Evolutionary conservation across 2,113 vertebrate species (phyloP), one percentile per base, ranked within the genome.

Genomic region (Ursus arctos): DNA sequence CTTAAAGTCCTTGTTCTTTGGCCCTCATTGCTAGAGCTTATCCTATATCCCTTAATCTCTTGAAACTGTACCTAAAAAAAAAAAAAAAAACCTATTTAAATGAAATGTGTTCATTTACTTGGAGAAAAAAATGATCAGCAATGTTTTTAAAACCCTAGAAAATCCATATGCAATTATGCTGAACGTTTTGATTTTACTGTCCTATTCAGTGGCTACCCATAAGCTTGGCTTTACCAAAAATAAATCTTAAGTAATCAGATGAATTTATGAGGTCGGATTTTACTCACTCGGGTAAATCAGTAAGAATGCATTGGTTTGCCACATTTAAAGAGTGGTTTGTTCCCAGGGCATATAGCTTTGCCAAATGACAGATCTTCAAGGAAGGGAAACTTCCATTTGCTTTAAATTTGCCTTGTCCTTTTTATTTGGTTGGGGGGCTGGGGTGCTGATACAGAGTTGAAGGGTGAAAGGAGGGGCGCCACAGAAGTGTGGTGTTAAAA

Each of bases 31-130:
- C 57, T 16, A 82, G 33, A 71, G 26, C 5, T 72, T 59, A 93
- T 94, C 14, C 43, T 89, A 2, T 63, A 63, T 43, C 36, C 59
- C 24, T 55, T 92, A 94, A 93, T 96, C 74, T 83, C 31, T 59
- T 79, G 18, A 93, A 97, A 88, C 5, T 67, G 22, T 76, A 69
- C 87, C 15, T 92, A 85, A 40, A 18, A 88, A 77, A 28, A n/a
- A n/a, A n/a, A n/a, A n/a, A 72, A 74, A 40, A 6, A n/a, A 26
- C 12, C 88, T 10, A 57, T 36, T 81, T 88, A 84, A 65, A 53
- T 87, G 19, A 95, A 91, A 94, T 95, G 51, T 87, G 7, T 85
- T 93, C 7, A 65, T 95, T 88, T 57, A 16, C 9, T 74, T 96
- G 53, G 19, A 51, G 53, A 43, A 76, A 26, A 49, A 76, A 57